These are phyloP conservation scores for Scrobipalpa costella DNA, from an alignment of 2,888 invertebrate species.

Conservation along the genomic window DNA sequence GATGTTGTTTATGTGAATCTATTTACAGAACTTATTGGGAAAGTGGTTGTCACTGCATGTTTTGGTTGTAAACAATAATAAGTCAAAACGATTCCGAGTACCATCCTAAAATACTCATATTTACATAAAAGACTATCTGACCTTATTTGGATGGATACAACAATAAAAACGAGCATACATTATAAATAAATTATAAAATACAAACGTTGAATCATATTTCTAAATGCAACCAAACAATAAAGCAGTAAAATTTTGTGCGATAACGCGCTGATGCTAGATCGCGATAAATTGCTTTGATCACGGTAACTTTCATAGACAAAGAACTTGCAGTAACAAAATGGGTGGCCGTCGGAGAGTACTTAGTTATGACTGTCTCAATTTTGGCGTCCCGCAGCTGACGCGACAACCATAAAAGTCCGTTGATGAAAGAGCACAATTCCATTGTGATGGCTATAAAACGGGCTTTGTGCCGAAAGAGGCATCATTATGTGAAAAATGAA, in stretches of 20 bases:
- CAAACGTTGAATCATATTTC: not conserved
- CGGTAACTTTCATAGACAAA: constrained; percentile 31
- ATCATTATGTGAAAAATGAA: constrained; percentile 76
- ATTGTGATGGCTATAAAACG: constrained; percentile 75
- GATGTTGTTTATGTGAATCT: constrained; percentile 45
- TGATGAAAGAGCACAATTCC: constrained; percentile 77
- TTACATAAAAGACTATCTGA: not conserved
- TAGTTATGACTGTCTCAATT: constrained; percentile 70
- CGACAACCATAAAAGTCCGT: constrained; percentile 70
- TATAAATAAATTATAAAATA: not conserved
- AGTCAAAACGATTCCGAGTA: not conserved
- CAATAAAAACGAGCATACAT: too few species aligned
- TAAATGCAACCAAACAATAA: not conserved
- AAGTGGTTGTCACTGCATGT: constrained; percentile 1
- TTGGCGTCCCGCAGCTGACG: constrained; percentile 70
- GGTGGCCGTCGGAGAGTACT: constrained; percentile 42
- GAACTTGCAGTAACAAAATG: constrained; percentile 45
- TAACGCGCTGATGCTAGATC: constrained; percentile 1
- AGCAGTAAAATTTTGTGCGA: not conserved
- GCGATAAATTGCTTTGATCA: not conserved
- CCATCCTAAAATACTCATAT: not conserved
- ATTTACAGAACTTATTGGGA: constrained; percentile 39
- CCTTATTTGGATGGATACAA: not conserved
- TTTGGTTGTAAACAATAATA: not conserved
- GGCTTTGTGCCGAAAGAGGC: constrained; percentile 65